Conservation (phyloP, 2,888 invertebrate species). For the Erebia epiphron region DNA sequence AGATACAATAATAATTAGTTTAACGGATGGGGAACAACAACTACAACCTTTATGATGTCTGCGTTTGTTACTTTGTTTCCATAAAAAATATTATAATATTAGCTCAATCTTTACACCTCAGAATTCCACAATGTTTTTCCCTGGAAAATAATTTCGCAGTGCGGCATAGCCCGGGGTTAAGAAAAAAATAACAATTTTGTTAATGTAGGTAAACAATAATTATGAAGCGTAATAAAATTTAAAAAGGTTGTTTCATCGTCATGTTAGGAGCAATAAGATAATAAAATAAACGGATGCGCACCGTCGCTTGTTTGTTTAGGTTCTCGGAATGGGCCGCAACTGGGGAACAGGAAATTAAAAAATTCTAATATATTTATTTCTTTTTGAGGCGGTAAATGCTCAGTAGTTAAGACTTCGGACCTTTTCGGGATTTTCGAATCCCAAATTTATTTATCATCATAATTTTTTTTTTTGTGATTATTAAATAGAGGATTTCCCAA, state of each 20-base stretch:
- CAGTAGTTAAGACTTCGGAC: too few species aligned
- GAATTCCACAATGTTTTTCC: neutral
- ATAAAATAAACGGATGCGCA: slow-evolving; percentile 8
- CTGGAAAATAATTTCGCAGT: neutral
- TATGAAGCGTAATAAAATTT: slow-evolving; percentile 1
- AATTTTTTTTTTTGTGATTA: too few species aligned
- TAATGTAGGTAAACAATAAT: slow-evolving; percentile 1
- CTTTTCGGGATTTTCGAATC: too few species aligned
- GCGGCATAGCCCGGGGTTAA: neutral
- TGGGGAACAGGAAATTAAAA: slow-evolving; percentile 5
- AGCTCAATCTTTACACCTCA: too few species aligned
- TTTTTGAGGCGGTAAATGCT: neutral
- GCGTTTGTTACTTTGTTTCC: too few species aligned
- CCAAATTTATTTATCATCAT: too few species aligned
- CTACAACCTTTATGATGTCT: too few species aligned
- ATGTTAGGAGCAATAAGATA: neutral
- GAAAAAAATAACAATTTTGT: neutral
- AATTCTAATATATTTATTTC: neutral
- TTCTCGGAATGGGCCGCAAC: neutral
- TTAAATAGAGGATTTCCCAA: too few species aligned
- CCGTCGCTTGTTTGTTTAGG: slow-evolving; percentile 6
- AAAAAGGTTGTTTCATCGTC: neutral
- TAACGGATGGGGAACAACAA: too few species aligned
- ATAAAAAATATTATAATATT: too few species aligned
- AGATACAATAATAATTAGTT: too few species aligned